These are phyloP conservation scores for Lepas anatifera DNA, from an alignment of 2,888 invertebrate genomes.

Conservation along the genomic window DNA sequence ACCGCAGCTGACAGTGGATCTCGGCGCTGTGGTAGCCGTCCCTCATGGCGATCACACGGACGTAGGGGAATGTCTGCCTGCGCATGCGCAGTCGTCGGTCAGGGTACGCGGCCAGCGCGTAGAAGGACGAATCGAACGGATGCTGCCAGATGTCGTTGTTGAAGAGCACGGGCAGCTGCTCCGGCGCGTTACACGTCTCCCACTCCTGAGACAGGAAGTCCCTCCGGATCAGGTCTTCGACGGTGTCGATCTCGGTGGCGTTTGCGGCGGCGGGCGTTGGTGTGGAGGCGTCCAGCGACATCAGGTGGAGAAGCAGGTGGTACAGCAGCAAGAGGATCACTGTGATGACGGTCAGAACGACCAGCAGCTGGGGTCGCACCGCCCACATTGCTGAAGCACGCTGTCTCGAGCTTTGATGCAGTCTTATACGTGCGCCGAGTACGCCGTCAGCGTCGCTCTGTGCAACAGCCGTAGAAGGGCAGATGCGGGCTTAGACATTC, in stretches of 20 bases:
- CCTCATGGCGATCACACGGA: conserved; percentile 32
- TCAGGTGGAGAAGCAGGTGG: not conserved
- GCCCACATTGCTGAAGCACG: too few relatives aligned
- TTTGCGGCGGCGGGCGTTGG: not conserved
- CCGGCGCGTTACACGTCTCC: not conserved
- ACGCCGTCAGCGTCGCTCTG: too few relatives aligned
- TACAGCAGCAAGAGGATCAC: not conserved
- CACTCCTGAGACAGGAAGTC: not conserved
- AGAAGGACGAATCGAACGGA: conserved; percentile 35
- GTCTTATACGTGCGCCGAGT: too few relatives aligned
- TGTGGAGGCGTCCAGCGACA: not conserved
- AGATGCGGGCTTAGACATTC: too few relatives aligned
- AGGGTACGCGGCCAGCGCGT: conserved; percentile 44
- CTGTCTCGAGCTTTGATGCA: too few relatives aligned
- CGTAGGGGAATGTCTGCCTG: conserved; percentile 35
- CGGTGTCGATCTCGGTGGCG: not conserved
- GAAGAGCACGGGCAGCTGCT: not conserved
- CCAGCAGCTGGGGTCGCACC: not conserved
- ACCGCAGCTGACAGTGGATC: conserved; percentile 45
- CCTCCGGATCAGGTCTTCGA: not conserved
- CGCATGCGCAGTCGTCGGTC: conserved; percentile 38
- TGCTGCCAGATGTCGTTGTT: conserved; percentile 21
- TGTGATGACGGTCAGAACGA: not conserved
- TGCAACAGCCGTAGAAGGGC: too few relatives aligned
- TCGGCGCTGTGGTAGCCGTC: conserved; percentile 34